Conservation (phyloP, 2,113 vertebrate genomes). For the Xyliphius kryptos region DNA sequence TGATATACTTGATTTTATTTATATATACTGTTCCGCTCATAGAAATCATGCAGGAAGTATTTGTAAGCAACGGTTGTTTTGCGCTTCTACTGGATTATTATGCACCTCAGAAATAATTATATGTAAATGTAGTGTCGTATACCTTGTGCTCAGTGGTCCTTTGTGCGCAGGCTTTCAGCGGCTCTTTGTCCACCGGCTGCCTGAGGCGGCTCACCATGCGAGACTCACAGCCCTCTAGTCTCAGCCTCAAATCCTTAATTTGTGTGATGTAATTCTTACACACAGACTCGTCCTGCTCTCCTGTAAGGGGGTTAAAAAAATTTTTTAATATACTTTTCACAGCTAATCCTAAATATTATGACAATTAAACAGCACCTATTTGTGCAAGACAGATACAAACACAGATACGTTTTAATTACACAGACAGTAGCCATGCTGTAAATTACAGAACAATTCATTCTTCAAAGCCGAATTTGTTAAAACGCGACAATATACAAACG, state of each 20-base stretch:
- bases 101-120: neutral
- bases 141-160: slow-evolving; percentile 82
- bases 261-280: slow-evolving; percentile 79
- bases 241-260: slow-evolving; percentile 83
- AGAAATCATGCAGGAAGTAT: neutral
- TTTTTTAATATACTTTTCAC: neutral
- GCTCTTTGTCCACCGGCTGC: slow-evolving; percentile 75
- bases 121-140: neutral
- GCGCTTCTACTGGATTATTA: no score
- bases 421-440: slow-evolving; percentile 2
- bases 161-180: slow-evolving; percentile 71
- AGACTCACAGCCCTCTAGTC: slow-evolving; percentile 79
- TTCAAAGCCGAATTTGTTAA: no score
- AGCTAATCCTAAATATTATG: no score
- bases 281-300: slow-evolving; percentile 80
- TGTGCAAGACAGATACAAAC: slow-evolving; percentile 5
- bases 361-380: neutral
- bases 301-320: slow-evolving; percentile 51
- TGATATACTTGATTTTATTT: no score
- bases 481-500: no score
- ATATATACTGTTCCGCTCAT: no score
- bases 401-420: neutral
- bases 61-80: no score
- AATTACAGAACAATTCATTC: neutral
- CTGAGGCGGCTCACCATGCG: slow-evolving; percentile 76